phyloP scores from a whole-genome alignment of 1,140 invertebrate genomes.

The Laupala kohalensis region DNA sequence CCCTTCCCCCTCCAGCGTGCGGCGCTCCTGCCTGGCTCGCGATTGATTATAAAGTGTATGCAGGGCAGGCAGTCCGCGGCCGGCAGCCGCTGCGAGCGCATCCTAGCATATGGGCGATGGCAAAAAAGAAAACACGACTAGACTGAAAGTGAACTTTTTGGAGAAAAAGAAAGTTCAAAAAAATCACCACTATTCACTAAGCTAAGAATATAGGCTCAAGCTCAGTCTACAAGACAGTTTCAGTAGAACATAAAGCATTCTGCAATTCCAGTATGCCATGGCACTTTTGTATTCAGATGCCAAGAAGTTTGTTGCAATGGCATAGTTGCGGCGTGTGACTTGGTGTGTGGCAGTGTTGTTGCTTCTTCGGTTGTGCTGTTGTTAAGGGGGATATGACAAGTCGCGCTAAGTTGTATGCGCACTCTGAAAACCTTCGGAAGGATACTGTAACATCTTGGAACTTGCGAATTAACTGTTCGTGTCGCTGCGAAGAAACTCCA shows the following conservation, averaged over 20 bases:
- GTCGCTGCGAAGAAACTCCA: background rate
- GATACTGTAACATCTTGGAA: background rate
- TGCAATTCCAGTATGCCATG: background rate
- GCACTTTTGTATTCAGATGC: background rate
- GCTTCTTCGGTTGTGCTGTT: background rate
- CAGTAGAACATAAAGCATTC: background rate
- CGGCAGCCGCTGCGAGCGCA: slow-evolving; percentile 7
- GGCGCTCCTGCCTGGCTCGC: slow-evolving; percentile 3
- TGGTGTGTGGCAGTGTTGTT: background rate
- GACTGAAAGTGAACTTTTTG: background rate
- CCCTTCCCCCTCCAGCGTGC: background rate
- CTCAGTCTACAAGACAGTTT: background rate
- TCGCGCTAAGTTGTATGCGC: background rate
- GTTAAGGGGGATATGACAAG: background rate
- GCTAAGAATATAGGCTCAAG: background rate
- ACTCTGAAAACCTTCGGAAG: background rate
- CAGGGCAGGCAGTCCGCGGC: slow-evolving; percentile 14
- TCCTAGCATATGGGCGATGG: background rate
- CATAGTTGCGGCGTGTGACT: background rate
- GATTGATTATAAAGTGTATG: slow-evolving; percentile 18
- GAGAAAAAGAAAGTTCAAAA: background rate
- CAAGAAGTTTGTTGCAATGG: background rate
- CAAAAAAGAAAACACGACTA: background rate
- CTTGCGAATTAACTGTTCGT: background rate
- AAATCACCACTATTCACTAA: background rate